Evolutionary conservation across 2,888 invertebrate genomes (phyloP), one percentile per base, ranked within the genome.

Genomic region (Lycophotia porphyrea): DNA sequence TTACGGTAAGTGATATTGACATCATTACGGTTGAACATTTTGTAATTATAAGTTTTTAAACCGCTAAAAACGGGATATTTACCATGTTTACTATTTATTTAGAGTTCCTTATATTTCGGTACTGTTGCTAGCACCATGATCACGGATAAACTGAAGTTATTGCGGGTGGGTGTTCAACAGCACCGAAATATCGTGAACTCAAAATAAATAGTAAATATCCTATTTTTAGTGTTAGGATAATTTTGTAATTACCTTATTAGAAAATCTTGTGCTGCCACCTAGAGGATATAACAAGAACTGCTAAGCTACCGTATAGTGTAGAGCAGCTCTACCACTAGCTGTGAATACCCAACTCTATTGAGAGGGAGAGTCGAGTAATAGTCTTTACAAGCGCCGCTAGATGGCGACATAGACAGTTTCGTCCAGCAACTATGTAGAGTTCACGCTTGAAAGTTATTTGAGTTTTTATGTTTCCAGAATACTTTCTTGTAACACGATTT

Each of bases 381-480:
- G 49, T 78, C 2, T 70, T 8, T 39, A 18, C 24, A 52, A 65
- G 27, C 18, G n/a, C 63, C 73, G 58, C 75, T 74, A 86, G 84
- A 78, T 84, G 84, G 86, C 71, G 69, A 42, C 52, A 27, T 31
- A 63, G 3, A 72, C n/a, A 44, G 60, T 52, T 74, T 5, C 15
- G 24, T 60, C 9, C 8, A 15, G 39, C 27, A 34, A 55, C 36
- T 44, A 21, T 52, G 8, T 44, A 44, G n/a, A 61, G 31, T 49
- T 61, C 52, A 31, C 36, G 78, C 63, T 67, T 81, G 63, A 74
- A 79, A 81, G 78, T 70, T 84, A 63, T 55, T 69, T 52, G 47
- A 74, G 64, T 71, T 79, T 69, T 70, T 81, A 47, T 66, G 78
- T 65, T 76, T 68, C 58, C 52, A 69, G 65, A 85, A 66, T 71